Conservation (phyloP, 1,140 invertebrate species). For the Globodera ellingtonae region DNA sequence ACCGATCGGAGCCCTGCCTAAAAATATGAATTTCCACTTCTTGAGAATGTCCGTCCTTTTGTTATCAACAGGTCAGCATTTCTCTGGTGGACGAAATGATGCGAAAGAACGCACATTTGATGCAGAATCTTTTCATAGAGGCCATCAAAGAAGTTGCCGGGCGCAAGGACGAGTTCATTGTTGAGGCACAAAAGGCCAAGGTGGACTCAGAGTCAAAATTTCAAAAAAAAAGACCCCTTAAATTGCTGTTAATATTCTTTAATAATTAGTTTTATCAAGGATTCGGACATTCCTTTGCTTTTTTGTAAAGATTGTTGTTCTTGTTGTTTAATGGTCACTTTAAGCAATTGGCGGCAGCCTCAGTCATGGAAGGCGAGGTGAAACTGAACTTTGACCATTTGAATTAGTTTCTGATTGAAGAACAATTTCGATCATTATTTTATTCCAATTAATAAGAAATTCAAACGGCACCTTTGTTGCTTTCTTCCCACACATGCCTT, state of each 20-base stretch:
- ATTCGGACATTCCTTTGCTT: too few species aligned
- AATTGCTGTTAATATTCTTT: neutral
- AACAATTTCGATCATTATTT: too few species aligned
- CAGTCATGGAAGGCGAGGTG: slow-evolving; percentile 29
- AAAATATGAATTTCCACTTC: too few species aligned
- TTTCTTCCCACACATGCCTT: too few species aligned
- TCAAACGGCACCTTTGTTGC: too few species aligned
- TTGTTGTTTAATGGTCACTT: neutral
- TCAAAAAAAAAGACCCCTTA: neutral
- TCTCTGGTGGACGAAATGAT: slow-evolving; percentile 28
- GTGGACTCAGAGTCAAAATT: neutral
- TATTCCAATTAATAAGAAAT: too few species aligned
- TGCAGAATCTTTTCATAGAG: slow-evolving; percentile 19
- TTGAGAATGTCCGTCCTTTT: neutral
- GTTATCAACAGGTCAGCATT: slow-evolving; percentile 26
- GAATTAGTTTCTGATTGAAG: neutral
- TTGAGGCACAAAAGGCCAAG: slow-evolving; percentile 12
- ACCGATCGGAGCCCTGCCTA: too few species aligned
- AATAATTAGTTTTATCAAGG: too few species aligned
- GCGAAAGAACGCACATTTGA: slow-evolving; percentile 21
- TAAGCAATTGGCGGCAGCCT: neutral
- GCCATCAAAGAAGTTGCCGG: slow-evolving; percentile 6
- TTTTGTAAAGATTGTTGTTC: too few species aligned
- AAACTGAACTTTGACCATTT: slow-evolving; percentile 31
- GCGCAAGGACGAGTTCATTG: slow-evolving; percentile 20